A percentile compares a stretch with the other conserved stretches of the same genome.
phyloP scores from a whole-genome alignment of 2,797 vertebrate species.

The Cuniculus paca region DNA sequence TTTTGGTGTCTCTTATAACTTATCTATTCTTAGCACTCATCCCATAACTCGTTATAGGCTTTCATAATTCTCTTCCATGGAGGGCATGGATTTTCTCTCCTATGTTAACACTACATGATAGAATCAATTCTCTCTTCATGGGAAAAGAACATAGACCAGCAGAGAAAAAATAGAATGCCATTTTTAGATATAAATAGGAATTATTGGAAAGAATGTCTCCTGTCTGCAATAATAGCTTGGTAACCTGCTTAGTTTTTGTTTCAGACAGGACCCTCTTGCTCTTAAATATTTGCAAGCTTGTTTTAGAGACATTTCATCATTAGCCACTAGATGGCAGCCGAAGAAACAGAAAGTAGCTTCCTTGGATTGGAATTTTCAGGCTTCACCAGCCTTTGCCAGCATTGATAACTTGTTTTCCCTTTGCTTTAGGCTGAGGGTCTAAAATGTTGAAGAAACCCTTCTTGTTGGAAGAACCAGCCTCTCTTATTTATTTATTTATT shows the following conservation, averaged over 20 bases:
- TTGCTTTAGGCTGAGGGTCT: neutral
- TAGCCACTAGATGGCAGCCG: constrained; percentile 87
- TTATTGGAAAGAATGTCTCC: neutral
- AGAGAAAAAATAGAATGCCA: neutral
- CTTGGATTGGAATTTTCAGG: neutral
- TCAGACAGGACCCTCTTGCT: neutral
- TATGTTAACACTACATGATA: neutral
- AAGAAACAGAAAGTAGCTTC: constrained; percentile 74
- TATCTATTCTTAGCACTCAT: neutral
- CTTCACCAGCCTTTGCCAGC: neutral
- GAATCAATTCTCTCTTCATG: neutral
- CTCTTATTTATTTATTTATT: too few species aligned
- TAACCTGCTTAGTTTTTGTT: neutral
- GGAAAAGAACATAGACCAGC: neutral
- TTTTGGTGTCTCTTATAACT: neutral
- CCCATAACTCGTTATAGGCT: neutral
- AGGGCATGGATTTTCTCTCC: neutral
- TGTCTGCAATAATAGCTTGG: neutral
- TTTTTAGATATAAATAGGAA: neutral
- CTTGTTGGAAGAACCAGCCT: neutral
- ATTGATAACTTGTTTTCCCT: neutral
- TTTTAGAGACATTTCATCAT: neutral
- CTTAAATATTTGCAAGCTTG: neutral
- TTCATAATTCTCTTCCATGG: neutral
- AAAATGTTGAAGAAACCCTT: neutral